Conservation (phyloP, 1,140 invertebrate species). For the Ceratina calcarata region DNA sequence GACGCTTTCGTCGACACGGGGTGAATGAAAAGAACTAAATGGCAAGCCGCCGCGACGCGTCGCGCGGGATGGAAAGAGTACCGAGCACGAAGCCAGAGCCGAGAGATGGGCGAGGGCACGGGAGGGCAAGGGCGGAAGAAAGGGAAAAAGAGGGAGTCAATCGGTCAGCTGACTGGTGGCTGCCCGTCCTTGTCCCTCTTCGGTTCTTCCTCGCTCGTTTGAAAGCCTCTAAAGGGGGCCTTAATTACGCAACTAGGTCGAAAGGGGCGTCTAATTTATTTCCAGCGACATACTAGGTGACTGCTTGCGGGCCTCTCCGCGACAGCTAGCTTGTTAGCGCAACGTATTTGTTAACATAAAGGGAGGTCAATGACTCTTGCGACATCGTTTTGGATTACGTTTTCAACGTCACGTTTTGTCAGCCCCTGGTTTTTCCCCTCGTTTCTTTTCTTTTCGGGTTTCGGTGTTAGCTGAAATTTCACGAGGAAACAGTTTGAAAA, state of each 20-base stretch:
- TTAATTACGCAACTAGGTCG: slow-evolving; percentile 79
- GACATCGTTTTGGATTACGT: slow-evolving; percentile 59
- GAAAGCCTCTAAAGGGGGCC: slow-evolving; percentile 68
- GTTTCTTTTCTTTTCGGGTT: too few relatives aligned
- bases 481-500: not conserved
- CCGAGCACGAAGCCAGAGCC: not conserved
- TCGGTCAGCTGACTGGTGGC: slow-evolving; percentile 61
- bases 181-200: slow-evolving; percentile 57
- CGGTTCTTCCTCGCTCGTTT: slow-evolving; percentile 63
- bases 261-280: slow-evolving; percentile 79
- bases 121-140: not conserved
- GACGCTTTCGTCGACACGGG: not conserved
- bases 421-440: not conserved
- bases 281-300: slow-evolving; percentile 72
- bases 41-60: not conserved
- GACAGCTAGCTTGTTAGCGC: slow-evolving; percentile 72
- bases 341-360: slow-evolving; percentile 73
- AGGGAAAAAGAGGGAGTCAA: slow-evolving; percentile 31
- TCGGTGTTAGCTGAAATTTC: not conserved
- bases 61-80: not conserved
- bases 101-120: not conserved
- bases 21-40: slow-evolving; percentile 32
- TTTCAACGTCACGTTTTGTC: slow-evolving; percentile 42
- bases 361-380: slow-evolving; percentile 74
- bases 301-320: slow-evolving; percentile 53